Base-by-base conservation (phyloP, 2,797 vertebrate species). In the Aotus griseimembra region DNA sequence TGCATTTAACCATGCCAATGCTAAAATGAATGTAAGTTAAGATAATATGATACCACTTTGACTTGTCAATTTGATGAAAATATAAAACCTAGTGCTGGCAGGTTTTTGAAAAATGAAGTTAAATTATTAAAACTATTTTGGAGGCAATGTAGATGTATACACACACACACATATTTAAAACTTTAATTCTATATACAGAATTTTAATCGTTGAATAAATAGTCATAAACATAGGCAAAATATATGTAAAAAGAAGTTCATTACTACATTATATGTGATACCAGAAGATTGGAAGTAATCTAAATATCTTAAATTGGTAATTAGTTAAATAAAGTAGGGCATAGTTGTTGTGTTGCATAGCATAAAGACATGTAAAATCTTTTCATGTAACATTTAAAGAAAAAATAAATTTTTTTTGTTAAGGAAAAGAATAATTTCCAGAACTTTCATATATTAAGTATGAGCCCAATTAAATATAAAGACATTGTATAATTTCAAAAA, bases 1-100 rank as follows among this genome's bases (percentile, higher is more conserved):
- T 73, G 39, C 61, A 64, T 80, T 88, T 86, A 87, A 58, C 6
- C 14, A 61, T 9, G 14, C 2, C 3, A n/a, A 19, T 77, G 67
- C 20, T 77, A 72, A 80, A 77, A 90, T 79, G 48, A 77, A 87
- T 77, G 0, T 50, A 79, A 97, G 33, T 55, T 75, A 93, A 76
- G 7, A n/a, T 39, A 50, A 92, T 33, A 39, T n/a, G 36, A 52
- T 52, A 70, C 1, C 10, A 58, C 12, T 83, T 86, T 30, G 24
- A 86, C 24, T 50, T 79, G 33, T 79, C 72, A 75, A 94, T 52
- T 84, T 93, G 67, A 82, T 77, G 39, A 77, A 81, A 86, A 92
- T 36, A 75, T 92, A 76, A 92, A 93, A 93, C 24, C 6, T 33
- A 55, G 7, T 75, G 28, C 57, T 57, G 39, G 7, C 4, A 90